A percentile compares a stretch with the other conserved stretches of the same genome.
These are phyloP conservation scores for Chelonia mydas DNA, from an alignment of 2,797 vertebrate species.

Conservation along the genomic window DNA sequence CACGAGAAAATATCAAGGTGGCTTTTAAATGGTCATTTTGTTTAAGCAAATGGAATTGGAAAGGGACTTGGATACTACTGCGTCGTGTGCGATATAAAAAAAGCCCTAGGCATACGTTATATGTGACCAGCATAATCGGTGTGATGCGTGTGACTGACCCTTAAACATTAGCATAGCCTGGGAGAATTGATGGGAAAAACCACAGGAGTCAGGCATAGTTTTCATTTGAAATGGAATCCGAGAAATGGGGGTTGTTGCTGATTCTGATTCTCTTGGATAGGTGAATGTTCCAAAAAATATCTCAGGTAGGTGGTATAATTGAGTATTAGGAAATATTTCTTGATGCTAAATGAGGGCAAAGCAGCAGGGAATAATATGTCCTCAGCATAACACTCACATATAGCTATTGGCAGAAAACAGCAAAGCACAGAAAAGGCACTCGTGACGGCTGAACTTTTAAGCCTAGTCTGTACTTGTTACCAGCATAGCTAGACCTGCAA, in stretches of 20 bases:
- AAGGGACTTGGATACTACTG: not conserved
- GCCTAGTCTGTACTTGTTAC: not conserved
- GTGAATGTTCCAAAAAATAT: not conserved
- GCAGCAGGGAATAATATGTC: not conserved
- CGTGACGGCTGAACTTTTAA: not conserved
- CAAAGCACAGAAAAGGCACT: not conserved
- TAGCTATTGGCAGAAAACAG: not conserved
- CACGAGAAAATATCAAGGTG: constrained; percentile 14
- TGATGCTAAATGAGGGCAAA: not conserved
- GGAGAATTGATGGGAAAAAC: not conserved
- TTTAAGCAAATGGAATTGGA: not conserved
- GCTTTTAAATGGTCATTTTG: constrained; percentile 12
- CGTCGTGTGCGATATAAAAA: not conserved
- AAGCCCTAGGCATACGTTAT: not conserved
- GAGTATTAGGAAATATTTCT: not conserved
- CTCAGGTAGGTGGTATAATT: not conserved
- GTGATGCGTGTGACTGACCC: not conserved
- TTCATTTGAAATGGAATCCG: not conserved
- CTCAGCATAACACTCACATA: not conserved
- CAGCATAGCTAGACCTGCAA: not conserved
- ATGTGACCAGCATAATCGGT: not conserved
- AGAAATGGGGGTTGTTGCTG: not conserved
- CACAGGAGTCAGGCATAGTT: not conserved
- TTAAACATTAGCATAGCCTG: not conserved
- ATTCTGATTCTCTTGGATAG: not conserved